phyloP scores from a whole-genome alignment of 53 echinoderm and acorn worm species.

The Pentamera pediparva region DNA sequence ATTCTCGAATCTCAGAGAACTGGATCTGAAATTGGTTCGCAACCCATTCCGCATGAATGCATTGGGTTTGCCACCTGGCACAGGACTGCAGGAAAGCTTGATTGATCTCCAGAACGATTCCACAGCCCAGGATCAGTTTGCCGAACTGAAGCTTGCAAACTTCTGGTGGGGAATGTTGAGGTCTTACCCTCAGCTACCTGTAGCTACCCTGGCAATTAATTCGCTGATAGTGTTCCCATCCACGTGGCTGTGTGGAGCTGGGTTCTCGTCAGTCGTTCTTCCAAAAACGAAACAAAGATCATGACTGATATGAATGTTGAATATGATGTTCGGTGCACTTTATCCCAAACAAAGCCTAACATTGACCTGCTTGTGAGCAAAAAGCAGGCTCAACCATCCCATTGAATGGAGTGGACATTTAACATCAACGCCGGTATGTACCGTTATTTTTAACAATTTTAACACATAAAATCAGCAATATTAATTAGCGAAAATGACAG shows the following conservation, averaged over 20 bases:
- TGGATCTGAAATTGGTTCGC: constrained; percentile 6
- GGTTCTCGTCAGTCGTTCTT: background rate
- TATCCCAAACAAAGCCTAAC: constrained; percentile 12
- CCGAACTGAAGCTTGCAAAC: background rate
- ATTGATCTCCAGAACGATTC: constrained; percentile 6
- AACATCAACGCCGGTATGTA: background rate
- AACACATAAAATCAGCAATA: no score
- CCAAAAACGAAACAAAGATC: background rate
- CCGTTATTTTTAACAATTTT: no score
- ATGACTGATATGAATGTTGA: background rate
- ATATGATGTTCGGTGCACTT: constrained; percentile 12
- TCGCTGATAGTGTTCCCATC: background rate
- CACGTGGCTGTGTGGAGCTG: background rate
- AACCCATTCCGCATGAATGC: background rate
- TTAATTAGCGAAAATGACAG: no score
- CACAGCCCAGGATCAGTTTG: constrained; percentile 6
- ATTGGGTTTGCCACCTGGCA: background rate
- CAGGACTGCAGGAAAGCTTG: constrained; percentile 5
- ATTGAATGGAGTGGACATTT: background rate
- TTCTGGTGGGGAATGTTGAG: background rate
- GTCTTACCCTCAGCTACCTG: background rate
- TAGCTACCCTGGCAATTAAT: background rate
- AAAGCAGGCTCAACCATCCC: background rate
- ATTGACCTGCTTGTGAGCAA: background rate
- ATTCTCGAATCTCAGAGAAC: background rate